phyloP scores from a whole-genome alignment of 2,888 invertebrate genomes.

The Amphipyra tragopoginis region DNA sequence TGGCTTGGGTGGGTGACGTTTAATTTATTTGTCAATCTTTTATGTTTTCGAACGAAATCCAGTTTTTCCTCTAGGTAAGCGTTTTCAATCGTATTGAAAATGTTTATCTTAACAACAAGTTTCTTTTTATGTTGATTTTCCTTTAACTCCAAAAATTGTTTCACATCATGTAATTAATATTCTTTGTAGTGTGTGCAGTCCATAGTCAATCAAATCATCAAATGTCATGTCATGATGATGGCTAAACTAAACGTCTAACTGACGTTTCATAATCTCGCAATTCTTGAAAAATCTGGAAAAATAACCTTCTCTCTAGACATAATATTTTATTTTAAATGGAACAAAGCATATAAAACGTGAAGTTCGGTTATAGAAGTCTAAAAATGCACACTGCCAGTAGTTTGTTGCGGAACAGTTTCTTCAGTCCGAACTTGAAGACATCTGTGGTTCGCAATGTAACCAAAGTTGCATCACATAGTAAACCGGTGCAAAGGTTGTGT shows the following conservation, averaged over 20 bases:
- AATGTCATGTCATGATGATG: too few relatives aligned
- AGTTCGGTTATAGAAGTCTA: constrained; percentile 31
- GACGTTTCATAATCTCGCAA: neutral
- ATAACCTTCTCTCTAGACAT: constrained; percentile 73
- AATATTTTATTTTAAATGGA: constrained; percentile 70
- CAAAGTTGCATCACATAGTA: constrained; percentile 85
- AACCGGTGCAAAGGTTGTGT: constrained; percentile 70
- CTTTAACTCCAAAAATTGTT: too few relatives aligned
- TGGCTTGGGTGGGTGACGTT: too few relatives aligned
- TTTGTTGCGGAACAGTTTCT: constrained; percentile 76
- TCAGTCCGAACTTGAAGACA: constrained; percentile 76
- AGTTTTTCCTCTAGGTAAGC: too few relatives aligned
- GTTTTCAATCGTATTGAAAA: too few relatives aligned
- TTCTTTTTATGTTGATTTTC: too few relatives aligned
- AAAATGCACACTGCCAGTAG: constrained; percentile 83
- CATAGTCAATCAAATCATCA: too few relatives aligned
- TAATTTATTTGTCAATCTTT: too few relatives aligned
- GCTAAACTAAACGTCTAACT: neutral
- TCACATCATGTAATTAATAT: too few relatives aligned
- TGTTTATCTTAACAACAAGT: too few relatives aligned
- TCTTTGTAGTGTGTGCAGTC: too few relatives aligned
- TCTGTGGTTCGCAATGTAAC: constrained; percentile 75
- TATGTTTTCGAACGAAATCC: too few relatives aligned
- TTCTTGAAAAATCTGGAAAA: constrained; percentile 80
- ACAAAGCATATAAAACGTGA: constrained; percentile 46